These are phyloP conservation scores for Chrysocyon brachyurus DNA, from an alignment of 2,797 vertebrate genomes.

Conservation along the genomic window DNA sequence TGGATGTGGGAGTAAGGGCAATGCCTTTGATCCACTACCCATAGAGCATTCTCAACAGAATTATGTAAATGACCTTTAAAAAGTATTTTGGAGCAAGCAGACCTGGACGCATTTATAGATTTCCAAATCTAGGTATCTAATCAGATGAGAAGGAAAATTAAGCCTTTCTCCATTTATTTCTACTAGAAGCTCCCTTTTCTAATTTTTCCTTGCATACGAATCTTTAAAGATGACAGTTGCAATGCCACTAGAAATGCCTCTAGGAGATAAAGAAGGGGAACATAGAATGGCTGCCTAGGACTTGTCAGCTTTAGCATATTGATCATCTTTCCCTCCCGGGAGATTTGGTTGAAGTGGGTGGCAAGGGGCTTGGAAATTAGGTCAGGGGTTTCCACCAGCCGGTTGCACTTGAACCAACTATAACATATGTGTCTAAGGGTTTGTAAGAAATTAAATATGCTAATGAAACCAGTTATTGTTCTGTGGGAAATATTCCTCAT, in stretches of 20 bases:
- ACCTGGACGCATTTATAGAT: conserved; percentile 44
- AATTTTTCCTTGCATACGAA: neutral
- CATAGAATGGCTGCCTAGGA: neutral
- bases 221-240: neutral
- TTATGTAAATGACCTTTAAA: conserved; percentile 65
- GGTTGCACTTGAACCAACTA: neutral
- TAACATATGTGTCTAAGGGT: neutral
- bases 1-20: neutral
- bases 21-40: conserved; percentile 55
- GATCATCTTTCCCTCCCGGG: neutral
- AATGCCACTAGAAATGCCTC: neutral
- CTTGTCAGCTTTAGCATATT: neutral
- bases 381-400: neutral
- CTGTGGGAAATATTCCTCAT: neutral
- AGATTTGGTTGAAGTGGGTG: neutral
- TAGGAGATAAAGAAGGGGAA: neutral
- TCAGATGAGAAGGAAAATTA: conserved; percentile 66
- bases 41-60: neutral
- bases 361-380: conserved; percentile 50
- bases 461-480: conserved; percentile 6
- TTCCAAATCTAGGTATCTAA: conserved; percentile 63
- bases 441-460: conserved; percentile 33
- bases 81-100: conserved; percentile 54
- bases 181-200: neutral
- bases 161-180: conserved; percentile 46